These are phyloP conservation scores for Orcinus orca DNA, from an alignment of 2,113 vertebrate species.

Conservation along the genomic window DNA sequence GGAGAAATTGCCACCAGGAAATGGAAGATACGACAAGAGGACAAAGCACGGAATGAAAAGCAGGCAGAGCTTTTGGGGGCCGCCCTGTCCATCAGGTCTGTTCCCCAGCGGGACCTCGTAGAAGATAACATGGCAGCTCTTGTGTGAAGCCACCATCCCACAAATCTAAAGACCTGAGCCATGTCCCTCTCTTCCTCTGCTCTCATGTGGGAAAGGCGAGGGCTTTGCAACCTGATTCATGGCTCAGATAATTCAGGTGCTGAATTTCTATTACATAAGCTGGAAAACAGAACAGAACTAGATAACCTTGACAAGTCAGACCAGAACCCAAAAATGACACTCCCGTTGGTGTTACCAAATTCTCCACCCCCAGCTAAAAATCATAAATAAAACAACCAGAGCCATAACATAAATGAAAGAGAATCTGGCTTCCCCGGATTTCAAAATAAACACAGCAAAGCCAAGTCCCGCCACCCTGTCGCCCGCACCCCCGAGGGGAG, in stretches of 20 bases:
- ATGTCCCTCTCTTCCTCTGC: background rate
- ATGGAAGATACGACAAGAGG: background rate
- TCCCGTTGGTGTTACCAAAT: conserved; percentile 19
- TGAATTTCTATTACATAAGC: conserved; percentile 50
- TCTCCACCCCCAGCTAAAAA: conserved; percentile 42
- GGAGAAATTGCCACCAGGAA: background rate
- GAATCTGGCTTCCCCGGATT: conserved; percentile 19
- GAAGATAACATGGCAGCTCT: no score
- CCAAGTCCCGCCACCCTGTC: background rate
- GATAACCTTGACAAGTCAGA: conserved; percentile 60
- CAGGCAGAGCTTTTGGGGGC: background rate
- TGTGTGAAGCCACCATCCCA: background rate
- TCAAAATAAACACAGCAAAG: conserved; percentile 62
- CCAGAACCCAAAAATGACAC: conserved; percentile 51
- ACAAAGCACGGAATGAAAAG: background rate
- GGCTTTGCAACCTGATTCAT: conserved; percentile 39
- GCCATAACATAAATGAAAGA: conserved; percentile 43
- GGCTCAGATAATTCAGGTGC: conserved; percentile 9
- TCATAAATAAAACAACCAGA: conserved; percentile 52
- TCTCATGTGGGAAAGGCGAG: background rate
- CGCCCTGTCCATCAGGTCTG: background rate
- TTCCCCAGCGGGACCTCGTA: background rate
- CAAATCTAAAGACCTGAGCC: background rate
- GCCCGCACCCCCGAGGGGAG: background rate
- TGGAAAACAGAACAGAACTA: conserved; percentile 29